Conservation (phyloP, 2,888 invertebrate genomes). For the Ischnus inquisitorius region DNA sequence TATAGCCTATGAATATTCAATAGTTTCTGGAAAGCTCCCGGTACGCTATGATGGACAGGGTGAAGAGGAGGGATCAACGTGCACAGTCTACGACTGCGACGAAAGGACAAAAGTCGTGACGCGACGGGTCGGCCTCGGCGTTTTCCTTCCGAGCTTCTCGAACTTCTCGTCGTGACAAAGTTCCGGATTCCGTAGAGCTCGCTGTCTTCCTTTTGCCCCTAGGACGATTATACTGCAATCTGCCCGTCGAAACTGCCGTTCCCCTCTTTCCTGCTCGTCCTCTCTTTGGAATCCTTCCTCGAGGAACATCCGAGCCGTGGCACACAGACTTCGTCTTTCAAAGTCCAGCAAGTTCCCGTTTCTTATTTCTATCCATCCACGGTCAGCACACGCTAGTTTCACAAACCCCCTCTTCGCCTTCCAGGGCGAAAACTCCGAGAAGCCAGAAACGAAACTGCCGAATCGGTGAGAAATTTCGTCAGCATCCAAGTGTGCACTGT, state of each 20-base stretch:
- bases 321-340: constrained; percentile 6
- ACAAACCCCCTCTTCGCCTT: neutral
- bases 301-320: neutral
- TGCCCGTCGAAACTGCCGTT: constrained; percentile 67
- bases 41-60: neutral
- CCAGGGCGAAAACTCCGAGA: constrained; percentile 4
- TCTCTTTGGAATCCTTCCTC: neutral
- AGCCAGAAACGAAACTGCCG: constrained; percentile 46
- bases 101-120: constrained; percentile 62
- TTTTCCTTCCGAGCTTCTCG: constrained; percentile 48
- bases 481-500: constrained; percentile 1
- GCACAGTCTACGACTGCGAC: constrained; percentile 36
- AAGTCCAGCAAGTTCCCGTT: constrained; percentile 52
- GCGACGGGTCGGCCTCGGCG: constrained; percentile 51
- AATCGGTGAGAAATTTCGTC: constrained; percentile 55
- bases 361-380: constrained; percentile 44
- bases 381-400: constrained; percentile 6
- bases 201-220: constrained; percentile 71
- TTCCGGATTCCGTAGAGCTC: constrained; percentile 74
- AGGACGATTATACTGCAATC: constrained; percentile 80
- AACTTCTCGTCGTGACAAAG: constrained; percentile 75
- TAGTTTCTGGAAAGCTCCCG: constrained; percentile 71
- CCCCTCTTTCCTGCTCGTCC: neutral
- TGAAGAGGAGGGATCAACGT: neutral
- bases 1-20: constrained; percentile 83